phyloP scores from a whole-genome alignment of 1,140 invertebrate genomes.

The Asbolus verrucosus region DNA sequence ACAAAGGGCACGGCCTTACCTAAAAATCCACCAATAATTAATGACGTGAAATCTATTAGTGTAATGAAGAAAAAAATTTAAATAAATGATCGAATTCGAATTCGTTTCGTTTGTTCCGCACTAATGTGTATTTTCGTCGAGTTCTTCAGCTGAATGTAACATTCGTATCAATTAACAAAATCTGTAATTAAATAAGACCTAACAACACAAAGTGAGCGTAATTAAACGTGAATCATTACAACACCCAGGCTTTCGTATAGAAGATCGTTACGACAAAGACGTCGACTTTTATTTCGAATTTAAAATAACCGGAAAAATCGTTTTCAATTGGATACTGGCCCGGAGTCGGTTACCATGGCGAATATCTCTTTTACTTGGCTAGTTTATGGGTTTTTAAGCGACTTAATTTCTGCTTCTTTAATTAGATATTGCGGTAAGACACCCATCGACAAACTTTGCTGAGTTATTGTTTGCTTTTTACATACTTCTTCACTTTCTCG shows the following conservation, averaged over 20 bases:
- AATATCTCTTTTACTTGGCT: constrained; percentile 17
- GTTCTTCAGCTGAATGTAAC: background rate
- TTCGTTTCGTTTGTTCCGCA: background rate
- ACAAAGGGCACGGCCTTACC: constrained; percentile 92
- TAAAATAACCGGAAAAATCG: constrained; percentile 32
- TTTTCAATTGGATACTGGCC: background rate
- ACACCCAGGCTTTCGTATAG: background rate
- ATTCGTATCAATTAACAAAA: constrained; percentile 6
- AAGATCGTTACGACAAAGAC: constrained; percentile 14
- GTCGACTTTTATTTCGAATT: constrained; percentile 17
- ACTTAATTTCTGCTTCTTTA: constrained; percentile 13
- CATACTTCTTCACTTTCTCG: background rate
- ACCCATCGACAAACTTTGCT: too few species aligned
- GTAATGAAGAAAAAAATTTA: background rate
- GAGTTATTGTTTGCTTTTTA: background rate
- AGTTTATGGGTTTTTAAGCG: constrained; percentile 6
- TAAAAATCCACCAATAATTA: constrained; percentile 64
- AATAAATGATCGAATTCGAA: background rate
- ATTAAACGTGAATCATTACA: constrained; percentile 32
- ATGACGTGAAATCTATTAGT: background rate
- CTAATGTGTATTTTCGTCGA: background rate
- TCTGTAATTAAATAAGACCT: constrained; percentile 20
- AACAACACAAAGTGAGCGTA: constrained; percentile 22
- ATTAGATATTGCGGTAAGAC: constrained; percentile 3
- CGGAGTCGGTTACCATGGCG: constrained; percentile 10